phyloP scores from a whole-genome alignment of 2,797 vertebrate genomes.

The Neoniphon sammara region DNA sequence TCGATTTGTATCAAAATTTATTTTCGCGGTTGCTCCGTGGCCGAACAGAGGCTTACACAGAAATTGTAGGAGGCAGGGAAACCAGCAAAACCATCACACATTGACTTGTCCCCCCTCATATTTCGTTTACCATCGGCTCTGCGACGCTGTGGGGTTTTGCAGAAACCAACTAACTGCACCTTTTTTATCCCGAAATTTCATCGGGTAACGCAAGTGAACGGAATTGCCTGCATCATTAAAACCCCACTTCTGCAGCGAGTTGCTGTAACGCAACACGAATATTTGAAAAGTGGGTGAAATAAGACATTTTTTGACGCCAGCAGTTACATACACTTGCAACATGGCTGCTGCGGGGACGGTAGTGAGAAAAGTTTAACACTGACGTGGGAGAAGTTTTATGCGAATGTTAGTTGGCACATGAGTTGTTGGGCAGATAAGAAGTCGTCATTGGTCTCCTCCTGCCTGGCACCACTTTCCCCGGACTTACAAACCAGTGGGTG shows the following conservation, averaged over 20 bases:
- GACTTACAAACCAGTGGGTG: slow-evolving; percentile 54
- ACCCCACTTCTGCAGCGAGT: slow-evolving; percentile 27
- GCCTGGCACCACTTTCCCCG: slow-evolving; percentile 50
- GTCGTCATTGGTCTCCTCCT: slow-evolving; percentile 35
- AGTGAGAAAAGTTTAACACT: slow-evolving; percentile 83
- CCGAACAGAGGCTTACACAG: slow-evolving; percentile 7
- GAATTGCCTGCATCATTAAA: slow-evolving; percentile 13
- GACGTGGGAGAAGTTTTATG: slow-evolving; percentile 80
- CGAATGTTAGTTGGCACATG: slow-evolving; percentile 47
- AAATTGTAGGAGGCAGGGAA: slow-evolving; percentile 15
- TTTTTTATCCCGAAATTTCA: slow-evolving; percentile 73
- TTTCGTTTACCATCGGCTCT: slow-evolving; percentile 58
- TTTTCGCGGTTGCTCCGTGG: neutral
- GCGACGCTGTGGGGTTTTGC: slow-evolving; percentile 68
- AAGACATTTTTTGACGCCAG: slow-evolving; percentile 39
- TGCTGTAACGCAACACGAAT: slow-evolving; percentile 16
- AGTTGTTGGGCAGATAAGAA: slow-evolving; percentile 44
- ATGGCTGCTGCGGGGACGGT: slow-evolving; percentile 83
- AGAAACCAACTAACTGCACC: slow-evolving; percentile 67
- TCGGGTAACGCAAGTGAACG: slow-evolving; percentile 33
- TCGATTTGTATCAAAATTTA: slow-evolving; percentile 22
- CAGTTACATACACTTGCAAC: slow-evolving; percentile 82
- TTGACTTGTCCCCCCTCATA: slow-evolving; percentile 51
- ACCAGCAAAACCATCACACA: slow-evolving; percentile 36
- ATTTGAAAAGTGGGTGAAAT: slow-evolving; percentile 34